A percentile compares a stretch with the other conserved stretches of the same genome.
Evolutionary conservation across 2,113 vertebrate species (phyloP).

Genomic region (Platanista minor): DNA sequence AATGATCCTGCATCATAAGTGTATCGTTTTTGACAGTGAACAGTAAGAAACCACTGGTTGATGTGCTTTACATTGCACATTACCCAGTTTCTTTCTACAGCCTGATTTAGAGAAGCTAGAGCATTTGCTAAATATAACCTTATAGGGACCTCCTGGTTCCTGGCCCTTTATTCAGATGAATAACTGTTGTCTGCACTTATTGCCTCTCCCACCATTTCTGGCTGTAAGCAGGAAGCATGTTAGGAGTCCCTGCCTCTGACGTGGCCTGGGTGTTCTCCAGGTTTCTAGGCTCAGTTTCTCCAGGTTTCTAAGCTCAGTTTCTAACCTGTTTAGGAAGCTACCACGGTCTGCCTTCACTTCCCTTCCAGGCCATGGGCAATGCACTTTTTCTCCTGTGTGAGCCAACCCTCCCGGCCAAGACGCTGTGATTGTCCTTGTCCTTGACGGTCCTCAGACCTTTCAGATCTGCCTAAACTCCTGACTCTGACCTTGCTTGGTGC

Average conservation of each 20-base stretch:
- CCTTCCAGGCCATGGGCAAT: not conserved
- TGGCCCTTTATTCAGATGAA: not conserved
- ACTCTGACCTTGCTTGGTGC: not conserved
- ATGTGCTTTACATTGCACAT: conserved; percentile 1
- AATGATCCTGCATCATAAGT: conserved; percentile 9
- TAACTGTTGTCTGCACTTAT: not conserved
- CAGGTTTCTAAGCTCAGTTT: not conserved
- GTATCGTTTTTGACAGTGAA: conserved; percentile 26
- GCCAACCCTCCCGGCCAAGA: not conserved
- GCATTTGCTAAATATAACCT: not conserved
- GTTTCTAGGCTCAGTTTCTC: not conserved
- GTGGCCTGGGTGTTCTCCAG: not conserved
- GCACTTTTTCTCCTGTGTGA: not conserved
- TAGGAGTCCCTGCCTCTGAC: not conserved
- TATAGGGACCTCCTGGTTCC: not conserved
- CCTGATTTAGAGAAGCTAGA: not conserved
- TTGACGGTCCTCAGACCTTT: not conserved
- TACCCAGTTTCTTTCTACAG: not conserved
- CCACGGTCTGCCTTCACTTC: not conserved
- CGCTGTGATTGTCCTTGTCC: not conserved
- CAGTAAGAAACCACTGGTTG: conserved; percentile 9
- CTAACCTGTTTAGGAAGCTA: not conserved
- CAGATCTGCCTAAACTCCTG: not conserved
- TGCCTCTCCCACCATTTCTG: not conserved
- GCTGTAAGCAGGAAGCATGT: not conserved